Conservation (phyloP, 2,113 vertebrate species). For the Neogobius melanostomus region DNA sequence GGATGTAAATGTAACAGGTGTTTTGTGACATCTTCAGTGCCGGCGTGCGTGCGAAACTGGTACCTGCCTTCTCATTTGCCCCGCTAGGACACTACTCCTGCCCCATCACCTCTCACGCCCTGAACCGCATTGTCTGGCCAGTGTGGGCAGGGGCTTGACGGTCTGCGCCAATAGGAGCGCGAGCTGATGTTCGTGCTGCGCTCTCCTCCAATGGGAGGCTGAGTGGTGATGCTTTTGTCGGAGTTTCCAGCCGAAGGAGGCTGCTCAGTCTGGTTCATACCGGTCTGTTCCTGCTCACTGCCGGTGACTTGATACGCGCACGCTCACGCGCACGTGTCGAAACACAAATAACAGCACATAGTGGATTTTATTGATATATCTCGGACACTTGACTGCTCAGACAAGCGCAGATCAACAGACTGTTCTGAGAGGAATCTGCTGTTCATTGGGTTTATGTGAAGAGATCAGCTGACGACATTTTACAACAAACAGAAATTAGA, state of each 20-base stretch:
- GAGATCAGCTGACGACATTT: slow-evolving; percentile 6
- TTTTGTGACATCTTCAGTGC: slow-evolving; percentile 5
- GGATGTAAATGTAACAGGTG: neutral
- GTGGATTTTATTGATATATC: slow-evolving; percentile 75
- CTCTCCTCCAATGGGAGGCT: slow-evolving; percentile 53
- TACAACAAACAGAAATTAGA: slow-evolving; percentile 31
- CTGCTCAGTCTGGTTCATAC: slow-evolving; percentile 94
- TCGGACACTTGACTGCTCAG: slow-evolving; percentile 1
- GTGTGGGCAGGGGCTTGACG: slow-evolving; percentile 53
- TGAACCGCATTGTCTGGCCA: slow-evolving; percentile 57
- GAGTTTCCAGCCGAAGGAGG: slow-evolving; percentile 79
- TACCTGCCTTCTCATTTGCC: slow-evolving; percentile 45
- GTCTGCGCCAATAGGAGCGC: slow-evolving; percentile 37
- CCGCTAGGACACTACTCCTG: slow-evolving; percentile 25
- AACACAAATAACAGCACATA: slow-evolving; percentile 2
- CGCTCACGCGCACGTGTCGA: slow-evolving; percentile 14
- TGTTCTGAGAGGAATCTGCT: slow-evolving; percentile 58
- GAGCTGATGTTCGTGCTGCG: slow-evolving; percentile 1
- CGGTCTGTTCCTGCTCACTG: slow-evolving; percentile 90
- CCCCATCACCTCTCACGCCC: slow-evolving; percentile 24
- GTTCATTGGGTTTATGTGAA: slow-evolving; percentile 4
- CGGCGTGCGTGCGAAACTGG: slow-evolving; percentile 17
- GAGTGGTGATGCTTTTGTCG: slow-evolving; percentile 66
- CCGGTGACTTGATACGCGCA: slow-evolving; percentile 58
- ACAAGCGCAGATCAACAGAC: slow-evolving; percentile 1